phyloP scores from a whole-genome alignment of 35 echinoderm and acorn worm genomes.

The Lytechinus variegatus region DNA sequence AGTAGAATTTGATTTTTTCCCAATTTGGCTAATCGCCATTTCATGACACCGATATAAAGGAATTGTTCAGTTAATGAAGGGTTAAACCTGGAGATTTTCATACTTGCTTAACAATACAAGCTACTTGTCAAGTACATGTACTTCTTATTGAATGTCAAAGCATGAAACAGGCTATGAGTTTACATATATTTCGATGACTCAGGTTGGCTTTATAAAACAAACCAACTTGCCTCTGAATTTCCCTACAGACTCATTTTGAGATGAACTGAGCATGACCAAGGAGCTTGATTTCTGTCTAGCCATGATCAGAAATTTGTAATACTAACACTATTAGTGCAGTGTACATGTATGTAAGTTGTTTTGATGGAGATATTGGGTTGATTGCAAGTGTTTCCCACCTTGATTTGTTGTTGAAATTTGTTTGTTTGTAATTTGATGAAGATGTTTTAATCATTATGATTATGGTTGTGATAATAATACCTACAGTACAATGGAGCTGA shows the following conservation, averaged over 20 bases:
- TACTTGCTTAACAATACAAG: background rate
- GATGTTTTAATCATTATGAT: background rate
- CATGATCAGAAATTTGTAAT: background rate
- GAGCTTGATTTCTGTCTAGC: background rate
- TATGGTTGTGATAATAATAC: background rate
- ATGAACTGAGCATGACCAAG: background rate
- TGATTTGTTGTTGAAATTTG: background rate
- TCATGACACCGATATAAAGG: too few species aligned
- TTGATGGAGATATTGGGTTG: too few species aligned
- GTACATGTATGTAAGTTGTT: too few species aligned
- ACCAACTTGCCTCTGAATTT: background rate
- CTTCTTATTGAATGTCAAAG: background rate
- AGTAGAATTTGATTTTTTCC: too few species aligned
- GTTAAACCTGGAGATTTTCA: too few species aligned
- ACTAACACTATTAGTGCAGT: too few species aligned
- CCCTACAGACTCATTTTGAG: background rate
- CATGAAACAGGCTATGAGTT: background rate
- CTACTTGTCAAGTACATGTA: background rate
- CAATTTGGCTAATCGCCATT: too few species aligned
- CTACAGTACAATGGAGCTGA: background rate
- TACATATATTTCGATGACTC: background rate
- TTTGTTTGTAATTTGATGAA: background rate
- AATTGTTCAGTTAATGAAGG: too few species aligned
- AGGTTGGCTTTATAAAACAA: background rate
- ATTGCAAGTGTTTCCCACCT: too few species aligned